These are phyloP conservation scores for Volucella zonaria DNA, from an alignment of 2,888 invertebrate genomes.

Conservation along the genomic window DNA sequence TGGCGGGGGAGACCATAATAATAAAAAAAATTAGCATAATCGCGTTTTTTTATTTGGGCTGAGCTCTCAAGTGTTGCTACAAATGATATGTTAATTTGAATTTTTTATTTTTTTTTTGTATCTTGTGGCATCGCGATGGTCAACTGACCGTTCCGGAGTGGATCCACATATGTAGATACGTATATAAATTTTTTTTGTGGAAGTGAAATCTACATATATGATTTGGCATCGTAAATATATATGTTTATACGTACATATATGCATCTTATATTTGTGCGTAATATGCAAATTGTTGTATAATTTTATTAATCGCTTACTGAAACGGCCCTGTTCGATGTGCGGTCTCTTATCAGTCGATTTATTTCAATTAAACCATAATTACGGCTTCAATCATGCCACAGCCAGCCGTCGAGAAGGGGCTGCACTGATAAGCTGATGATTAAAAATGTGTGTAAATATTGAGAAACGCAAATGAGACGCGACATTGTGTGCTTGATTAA, in stretches of 20 bases:
- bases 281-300: constrained; percentile 46
- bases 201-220: constrained; percentile 36
- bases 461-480: constrained; percentile 66
- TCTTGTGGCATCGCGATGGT: constrained; percentile 25
- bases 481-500: constrained; percentile 52
- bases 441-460: constrained; percentile 63
- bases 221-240: constrained; percentile 9
- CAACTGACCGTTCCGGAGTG: constrained; percentile 26
- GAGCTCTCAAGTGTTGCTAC: constrained; percentile 49
- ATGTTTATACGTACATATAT: neutral
- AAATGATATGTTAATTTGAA: constrained; percentile 42
- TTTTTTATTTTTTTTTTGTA: constrained; percentile 2
- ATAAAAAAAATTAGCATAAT: constrained; percentile 43
- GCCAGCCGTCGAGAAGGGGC: constrained; percentile 16
- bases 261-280: constrained; percentile 22
- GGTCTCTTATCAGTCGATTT: constrained; percentile 67
- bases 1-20: neutral
- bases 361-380: constrained; percentile 73
- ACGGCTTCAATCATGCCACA: constrained; percentile 67
- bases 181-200: constrained; percentile 2
- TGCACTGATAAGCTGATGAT: constrained; percentile 56
- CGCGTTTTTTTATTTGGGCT: constrained; percentile 24
- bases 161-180: neutral
- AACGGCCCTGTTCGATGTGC: constrained; percentile 21
- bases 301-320: constrained; percentile 49